A percentile compares a stretch with the other conserved stretches of the same genome.
Conservation (phyloP, 2,797 vertebrate genomes). For the Myotis myotis region DNA sequence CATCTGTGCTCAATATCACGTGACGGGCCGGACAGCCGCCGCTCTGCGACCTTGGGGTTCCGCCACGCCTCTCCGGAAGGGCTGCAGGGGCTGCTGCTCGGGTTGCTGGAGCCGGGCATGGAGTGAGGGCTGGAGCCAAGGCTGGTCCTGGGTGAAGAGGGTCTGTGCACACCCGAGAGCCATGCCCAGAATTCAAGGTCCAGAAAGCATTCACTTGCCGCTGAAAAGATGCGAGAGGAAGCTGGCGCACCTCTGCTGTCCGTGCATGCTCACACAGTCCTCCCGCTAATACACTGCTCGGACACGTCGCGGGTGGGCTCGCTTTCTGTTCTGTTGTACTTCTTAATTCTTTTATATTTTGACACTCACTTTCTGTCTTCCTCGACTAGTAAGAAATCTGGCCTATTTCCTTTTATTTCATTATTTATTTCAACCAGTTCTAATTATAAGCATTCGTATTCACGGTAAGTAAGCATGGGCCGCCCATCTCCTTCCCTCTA, state of each 20-base stretch:
- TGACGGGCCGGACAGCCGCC: not conserved
- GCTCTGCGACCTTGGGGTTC: not conserved
- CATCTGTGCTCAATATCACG: not conserved
- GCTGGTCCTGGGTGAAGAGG: not conserved
- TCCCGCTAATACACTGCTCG: not conserved
- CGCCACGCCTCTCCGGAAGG: not conserved
- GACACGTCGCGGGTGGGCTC: not conserved
- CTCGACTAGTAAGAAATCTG: not conserved
- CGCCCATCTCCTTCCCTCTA: not conserved
- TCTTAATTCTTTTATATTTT: not conserved
- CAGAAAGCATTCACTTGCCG: not conserved
- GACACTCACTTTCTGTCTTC: not conserved
- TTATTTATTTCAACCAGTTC: not conserved
- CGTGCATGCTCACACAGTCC: not conserved
- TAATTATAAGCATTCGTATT: not conserved
- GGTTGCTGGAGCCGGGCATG: not conserved
- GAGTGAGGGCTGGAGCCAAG: not conserved
- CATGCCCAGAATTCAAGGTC: not conserved
- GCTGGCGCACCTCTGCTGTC: not conserved
- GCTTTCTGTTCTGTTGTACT: no score
- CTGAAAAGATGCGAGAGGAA: not conserved
- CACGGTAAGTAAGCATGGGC: not conserved
- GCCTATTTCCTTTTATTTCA: not conserved
- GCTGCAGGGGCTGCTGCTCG: not conserved
- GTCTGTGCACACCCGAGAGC: not conserved